Conservation (phyloP, 2,113 vertebrate genomes). For the Gobius niger region DNA sequence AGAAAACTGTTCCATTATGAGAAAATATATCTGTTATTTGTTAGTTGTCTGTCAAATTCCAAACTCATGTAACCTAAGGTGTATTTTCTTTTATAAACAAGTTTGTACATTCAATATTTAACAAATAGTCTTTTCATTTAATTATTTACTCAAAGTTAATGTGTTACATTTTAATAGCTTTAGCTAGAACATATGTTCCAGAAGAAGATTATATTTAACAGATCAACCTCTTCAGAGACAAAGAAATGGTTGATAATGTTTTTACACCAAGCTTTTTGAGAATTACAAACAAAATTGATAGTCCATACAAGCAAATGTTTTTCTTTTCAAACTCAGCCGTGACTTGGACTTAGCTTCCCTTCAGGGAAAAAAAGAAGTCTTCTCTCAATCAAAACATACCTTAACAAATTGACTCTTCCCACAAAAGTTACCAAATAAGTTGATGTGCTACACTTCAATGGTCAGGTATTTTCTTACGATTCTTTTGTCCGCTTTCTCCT, state of each 20-base stretch:
- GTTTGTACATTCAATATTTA: neutral
- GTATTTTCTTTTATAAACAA: neutral
- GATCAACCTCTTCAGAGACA: neutral
- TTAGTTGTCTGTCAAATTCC: neutral
- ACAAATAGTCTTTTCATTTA: neutral
- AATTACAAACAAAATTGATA: too few relatives aligned
- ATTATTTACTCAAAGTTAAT: neutral
- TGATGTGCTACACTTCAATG: constrained; percentile 67
- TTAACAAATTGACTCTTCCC: constrained; percentile 18
- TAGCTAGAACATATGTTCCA: neutral
- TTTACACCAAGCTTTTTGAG: neutral
- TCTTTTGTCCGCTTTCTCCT: constrained; percentile 62
- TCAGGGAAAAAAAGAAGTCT: neutral
- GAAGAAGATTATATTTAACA: neutral
- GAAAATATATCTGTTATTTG: neutral
- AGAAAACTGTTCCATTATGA: neutral
- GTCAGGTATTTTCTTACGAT: constrained; percentile 69
- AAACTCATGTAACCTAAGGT: neutral
- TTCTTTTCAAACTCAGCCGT: neutral
- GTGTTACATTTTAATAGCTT: neutral
- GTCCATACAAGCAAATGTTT: neutral
- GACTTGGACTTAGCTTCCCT: neutral
- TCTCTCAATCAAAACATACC: constrained; percentile 8
- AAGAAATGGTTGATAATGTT: neutral
- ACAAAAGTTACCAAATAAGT: constrained; percentile 65